Conservation (phyloP, 2,113 vertebrate genomes). For the Labeo catla region DNA sequence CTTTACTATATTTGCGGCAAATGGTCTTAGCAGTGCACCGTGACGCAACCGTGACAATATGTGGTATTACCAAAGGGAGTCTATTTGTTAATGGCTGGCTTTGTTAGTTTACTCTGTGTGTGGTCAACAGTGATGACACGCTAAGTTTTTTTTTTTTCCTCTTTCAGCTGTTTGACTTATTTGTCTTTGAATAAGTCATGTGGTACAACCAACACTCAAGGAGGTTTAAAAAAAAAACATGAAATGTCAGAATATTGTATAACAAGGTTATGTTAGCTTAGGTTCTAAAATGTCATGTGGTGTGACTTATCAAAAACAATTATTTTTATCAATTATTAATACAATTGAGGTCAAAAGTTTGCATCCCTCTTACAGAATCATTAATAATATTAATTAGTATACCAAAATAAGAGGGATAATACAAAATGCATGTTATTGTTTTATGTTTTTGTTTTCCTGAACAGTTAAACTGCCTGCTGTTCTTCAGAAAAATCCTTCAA, state of each 20-base stretch:
- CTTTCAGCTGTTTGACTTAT: not conserved
- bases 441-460: no score
- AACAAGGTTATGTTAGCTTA: not conserved
- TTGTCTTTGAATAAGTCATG: not conserved
- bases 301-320: not conserved
- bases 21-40: conserved; percentile 5
- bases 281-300: not conserved
- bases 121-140: not conserved
- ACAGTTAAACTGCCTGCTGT: no score
- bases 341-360: no score
- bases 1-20: conserved; percentile 31
- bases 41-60: conserved; percentile 9
- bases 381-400: no score
- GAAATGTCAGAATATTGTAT: not conserved
- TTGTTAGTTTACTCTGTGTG: conserved; percentile 10
- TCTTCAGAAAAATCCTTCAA: no score
- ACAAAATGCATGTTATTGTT: no score
- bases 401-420: no score
- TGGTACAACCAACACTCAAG: not conserved
- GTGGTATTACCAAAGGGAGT: not conserved
- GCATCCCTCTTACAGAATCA: no score
- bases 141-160: not conserved
- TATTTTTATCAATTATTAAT: not conserved
- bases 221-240: not conserved
- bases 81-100: conserved; percentile 9